These are phyloP conservation scores for Stenotaenia linearis DNA, from an alignment of 2,888 invertebrate species.

Conservation along the genomic window DNA sequence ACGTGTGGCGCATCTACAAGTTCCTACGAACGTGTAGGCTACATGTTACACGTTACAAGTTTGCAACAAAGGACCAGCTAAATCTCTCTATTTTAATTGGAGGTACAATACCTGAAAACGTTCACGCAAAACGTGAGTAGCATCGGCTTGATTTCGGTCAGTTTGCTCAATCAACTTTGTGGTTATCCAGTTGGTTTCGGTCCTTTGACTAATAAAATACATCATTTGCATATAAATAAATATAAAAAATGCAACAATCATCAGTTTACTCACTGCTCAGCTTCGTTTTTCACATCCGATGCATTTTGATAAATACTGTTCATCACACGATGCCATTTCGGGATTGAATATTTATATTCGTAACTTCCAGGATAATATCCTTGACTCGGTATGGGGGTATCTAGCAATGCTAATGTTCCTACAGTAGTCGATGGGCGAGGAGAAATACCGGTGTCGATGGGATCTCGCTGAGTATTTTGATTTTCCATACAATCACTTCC, in stretches of 20 bases:
- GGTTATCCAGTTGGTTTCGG: neutral
- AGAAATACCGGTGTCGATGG: neutral
- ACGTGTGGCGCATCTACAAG: too few relatives aligned
- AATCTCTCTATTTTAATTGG: too few relatives aligned
- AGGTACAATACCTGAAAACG: constrained; percentile 26
- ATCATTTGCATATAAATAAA: too few relatives aligned
- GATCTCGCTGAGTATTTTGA: neutral
- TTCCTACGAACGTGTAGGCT: too few relatives aligned
- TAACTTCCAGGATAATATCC: constrained; percentile 30
- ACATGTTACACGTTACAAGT: too few relatives aligned
- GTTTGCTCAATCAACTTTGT: constrained; percentile 19
- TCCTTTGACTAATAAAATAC: neutral
- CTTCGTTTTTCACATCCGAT: neutral
- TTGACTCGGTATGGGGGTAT: constrained; percentile 7
- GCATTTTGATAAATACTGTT: constrained; percentile 26
- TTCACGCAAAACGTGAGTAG: constrained; percentile 3
- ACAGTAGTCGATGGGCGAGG: neutral
- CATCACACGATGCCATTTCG: constrained; percentile 30
- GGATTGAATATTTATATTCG: constrained; percentile 29
- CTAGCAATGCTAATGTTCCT: neutral
- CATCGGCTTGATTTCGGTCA: constrained; percentile 26
- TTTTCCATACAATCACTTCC: neutral
- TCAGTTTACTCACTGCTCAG: constrained; percentile 10
- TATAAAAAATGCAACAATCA: neutral
- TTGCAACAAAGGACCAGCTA: too few relatives aligned